These are phyloP conservation scores for Zelostemma sp. DNA, from an alignment of 1,140 invertebrate genomes.

Conservation along the genomic window DNA sequence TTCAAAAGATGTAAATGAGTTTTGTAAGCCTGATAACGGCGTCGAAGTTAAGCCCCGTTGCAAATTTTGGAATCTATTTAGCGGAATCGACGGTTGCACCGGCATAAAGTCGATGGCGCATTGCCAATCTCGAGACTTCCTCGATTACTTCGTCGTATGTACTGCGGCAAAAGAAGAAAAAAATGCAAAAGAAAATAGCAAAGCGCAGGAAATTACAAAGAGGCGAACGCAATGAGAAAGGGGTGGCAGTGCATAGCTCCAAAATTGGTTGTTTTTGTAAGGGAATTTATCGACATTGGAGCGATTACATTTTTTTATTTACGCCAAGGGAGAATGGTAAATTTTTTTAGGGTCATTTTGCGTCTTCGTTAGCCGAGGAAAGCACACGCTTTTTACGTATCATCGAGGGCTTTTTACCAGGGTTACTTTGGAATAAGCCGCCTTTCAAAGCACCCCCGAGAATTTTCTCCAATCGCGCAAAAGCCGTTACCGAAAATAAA, in stretches of 20 bases:
- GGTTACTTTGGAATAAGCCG: background rate
- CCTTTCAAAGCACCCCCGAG: background rate
- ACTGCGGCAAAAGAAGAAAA: conserved; percentile 14
- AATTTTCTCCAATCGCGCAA: background rate
- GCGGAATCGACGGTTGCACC: conserved; percentile 13
- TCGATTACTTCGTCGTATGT: conserved; percentile 21
- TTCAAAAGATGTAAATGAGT: background rate
- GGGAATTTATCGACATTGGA: no score
- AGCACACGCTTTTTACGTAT: background rate
- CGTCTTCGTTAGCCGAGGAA: background rate
- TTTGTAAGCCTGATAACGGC: background rate
- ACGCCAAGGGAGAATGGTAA: background rate
- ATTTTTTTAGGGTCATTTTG: background rate
- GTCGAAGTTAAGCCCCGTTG: background rate
- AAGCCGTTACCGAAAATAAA: background rate
- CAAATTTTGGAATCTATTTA: conserved; percentile 12
- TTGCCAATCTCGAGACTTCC: conserved; percentile 38
- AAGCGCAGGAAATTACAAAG: background rate
- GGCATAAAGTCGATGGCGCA: conserved; percentile 20
- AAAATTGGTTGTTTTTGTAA: no score
- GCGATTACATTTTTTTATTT: background rate
- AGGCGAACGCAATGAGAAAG: conserved; percentile 6
- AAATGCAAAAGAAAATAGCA: no score
- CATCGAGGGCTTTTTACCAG: background rate
- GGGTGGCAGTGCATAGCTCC: no score